Evolutionary conservation across 2,888 invertebrate genomes (phyloP), one percentile per base, ranked within the genome.

Genomic region (Sarcophaga caerulescens): DNA sequence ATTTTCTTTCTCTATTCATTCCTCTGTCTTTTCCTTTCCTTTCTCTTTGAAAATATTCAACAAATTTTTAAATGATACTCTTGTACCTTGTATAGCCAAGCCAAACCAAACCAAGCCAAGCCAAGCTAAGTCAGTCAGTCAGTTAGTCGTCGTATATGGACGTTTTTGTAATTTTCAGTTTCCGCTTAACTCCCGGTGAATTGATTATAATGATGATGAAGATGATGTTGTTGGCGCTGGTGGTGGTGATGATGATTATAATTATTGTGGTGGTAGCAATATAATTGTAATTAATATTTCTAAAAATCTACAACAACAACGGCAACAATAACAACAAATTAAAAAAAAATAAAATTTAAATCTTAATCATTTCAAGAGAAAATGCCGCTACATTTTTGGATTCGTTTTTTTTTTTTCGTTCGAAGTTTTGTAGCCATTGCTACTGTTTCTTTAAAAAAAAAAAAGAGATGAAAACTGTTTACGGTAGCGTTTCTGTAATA

Each of bases 281-380:
- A 87, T 87, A 88, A 85, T 82, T 86, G 86, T 83, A 87, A 87
- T 88, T 88, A 87, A 83, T 81, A 83, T 77, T 78, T 68, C 44
- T 17, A 68, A 65, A 77, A 73, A 78, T 47, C 66, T 68, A 8
- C 35, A 35, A 35, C 10, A 35, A 35, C 35, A 35, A 35, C 8
- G 8, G 8, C 8, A 35, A 35, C 35, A 35, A 35, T 35, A 35
- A 35, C 35, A 35, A 8, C 2, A 35, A 35, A 35, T 35, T 35
- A 10, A 35, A 35, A 35, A 35, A 8, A 52, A 52, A 47, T 1
- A 14, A 52, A 52, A 14, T 52, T 52, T 52, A 79, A 81, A 78
- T 59, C 23, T 68, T 44, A 14, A 52, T 59, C 12, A 79, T 82
- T 69, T 85, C 82, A 82, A 74, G 71, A 57, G 21, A 63, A 76